These are phyloP conservation scores for Stenichneumon culpator DNA, from an alignment of 2,888 invertebrate species.

Conservation along the genomic window DNA sequence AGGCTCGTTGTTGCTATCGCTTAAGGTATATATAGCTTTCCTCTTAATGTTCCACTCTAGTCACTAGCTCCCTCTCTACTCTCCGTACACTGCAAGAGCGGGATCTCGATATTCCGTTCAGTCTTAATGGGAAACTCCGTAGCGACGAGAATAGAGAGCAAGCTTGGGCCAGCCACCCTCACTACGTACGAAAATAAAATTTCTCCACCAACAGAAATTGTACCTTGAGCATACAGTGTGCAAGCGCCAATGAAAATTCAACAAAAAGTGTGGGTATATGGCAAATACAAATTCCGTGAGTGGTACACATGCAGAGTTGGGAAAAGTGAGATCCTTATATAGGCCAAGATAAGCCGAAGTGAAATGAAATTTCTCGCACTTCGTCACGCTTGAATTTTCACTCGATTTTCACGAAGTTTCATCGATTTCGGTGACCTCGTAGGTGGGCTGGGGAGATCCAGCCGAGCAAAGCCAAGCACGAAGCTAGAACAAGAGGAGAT, in stretches of 20 bases:
- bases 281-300: no score
- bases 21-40: conserved; percentile 23
- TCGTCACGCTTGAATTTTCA: conserved; percentile 21
- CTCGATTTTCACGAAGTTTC: conserved; percentile 47
- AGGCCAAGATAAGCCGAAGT: not conserved
- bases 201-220: not conserved
- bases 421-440: conserved; percentile 53
- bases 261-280: not conserved
- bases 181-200: conserved; percentile 2
- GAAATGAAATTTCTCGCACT: conserved; percentile 13
- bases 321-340: not conserved
- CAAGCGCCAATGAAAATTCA: not conserved
- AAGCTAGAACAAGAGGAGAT: conserved; percentile 53
- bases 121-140: conserved; percentile 8
- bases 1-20: conserved; percentile 55
- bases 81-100: not conserved
- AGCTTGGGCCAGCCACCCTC: not conserved
- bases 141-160: conserved; percentile 2
- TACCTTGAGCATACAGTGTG: not conserved
- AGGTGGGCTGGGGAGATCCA: not conserved
- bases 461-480: conserved; percentile 28
- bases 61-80: not conserved
- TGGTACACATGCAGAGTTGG: not conserved
- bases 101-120: conserved; percentile 7
- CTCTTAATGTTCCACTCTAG: conserved; percentile 31